A percentile compares a stretch with the other conserved stretches of the same genome.
Evolutionary conservation across 2,113 vertebrate species (phyloP).

Genomic region (Austrofundulus limnaeus): DNA sequence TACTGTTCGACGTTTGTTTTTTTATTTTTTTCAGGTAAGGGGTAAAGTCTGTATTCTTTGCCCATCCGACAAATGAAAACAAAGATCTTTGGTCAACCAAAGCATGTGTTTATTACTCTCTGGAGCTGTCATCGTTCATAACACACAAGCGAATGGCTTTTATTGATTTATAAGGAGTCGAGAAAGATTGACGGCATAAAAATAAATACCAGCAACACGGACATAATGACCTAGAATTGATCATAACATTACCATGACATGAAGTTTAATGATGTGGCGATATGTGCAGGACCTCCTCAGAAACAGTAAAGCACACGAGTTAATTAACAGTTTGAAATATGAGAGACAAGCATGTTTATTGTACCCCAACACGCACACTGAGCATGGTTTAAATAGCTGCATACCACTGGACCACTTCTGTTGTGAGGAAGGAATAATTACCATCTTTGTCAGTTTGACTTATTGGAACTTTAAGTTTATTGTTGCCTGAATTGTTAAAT

Average conservation of each 20-base stretch:
- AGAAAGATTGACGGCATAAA: not conserved
- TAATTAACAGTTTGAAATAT: slow-evolving; percentile 6
- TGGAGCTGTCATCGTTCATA: slow-evolving; percentile 7
- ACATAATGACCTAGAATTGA: slow-evolving; percentile 4
- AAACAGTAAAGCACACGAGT: not conserved
- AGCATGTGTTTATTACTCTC: slow-evolving; percentile 13
- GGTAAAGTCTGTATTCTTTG: slow-evolving; percentile 1
- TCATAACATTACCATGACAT: slow-evolving; percentile 2
- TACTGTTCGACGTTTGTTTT: not conserved
- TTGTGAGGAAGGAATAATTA: too few species aligned
- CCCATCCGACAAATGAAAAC: slow-evolving; percentile 2
- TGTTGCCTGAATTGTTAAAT: too few species aligned
- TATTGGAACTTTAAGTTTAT: too few species aligned
- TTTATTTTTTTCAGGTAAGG: not conserved
- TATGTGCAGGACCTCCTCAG: not conserved
- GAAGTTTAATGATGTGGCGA: slow-evolving; percentile 6
- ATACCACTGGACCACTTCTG: too few species aligned
- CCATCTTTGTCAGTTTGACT: too few species aligned
- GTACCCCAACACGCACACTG: not conserved
- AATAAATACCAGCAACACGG: not conserved
- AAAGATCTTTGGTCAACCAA: not conserved
- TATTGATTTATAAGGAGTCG: not conserved
- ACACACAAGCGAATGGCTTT: not conserved
- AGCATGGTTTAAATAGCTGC: not conserved
- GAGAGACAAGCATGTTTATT: not conserved